Base-by-base conservation (phyloP, 1,140 invertebrate species). In the Ptiloglossa arizonensis region DNA sequence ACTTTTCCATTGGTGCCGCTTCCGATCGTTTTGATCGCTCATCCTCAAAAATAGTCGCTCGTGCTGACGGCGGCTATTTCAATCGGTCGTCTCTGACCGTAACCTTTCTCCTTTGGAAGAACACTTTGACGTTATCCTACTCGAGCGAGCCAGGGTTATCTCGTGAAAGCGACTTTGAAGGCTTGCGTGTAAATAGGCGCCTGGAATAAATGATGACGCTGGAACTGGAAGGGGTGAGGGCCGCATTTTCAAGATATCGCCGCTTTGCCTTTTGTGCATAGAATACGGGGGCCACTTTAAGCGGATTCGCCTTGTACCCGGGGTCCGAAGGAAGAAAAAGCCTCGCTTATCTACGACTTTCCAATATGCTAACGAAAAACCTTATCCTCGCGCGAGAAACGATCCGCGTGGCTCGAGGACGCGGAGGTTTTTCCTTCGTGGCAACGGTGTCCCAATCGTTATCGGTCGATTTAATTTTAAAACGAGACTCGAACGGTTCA, bases 91-190 rank as follows among this genome's bases (percentile, higher is more conserved):
- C 77, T 80, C 50, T 54, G 73, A 29, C 64, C 67, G 62, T 69
- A 62, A 56, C 64, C 56, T 59, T 82, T 80, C 74, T 59, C 38
- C 59, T 60, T 60, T 70, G 72, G 50, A 77, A 84, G 83, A 83
- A 84, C 82, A 83, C 86, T 89, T 90, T 88, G 86, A 87, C 88
- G 88, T 89, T 90, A 90, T 90, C 89, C 83, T 81, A 81, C 62
- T 82, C 77, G 70, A 81, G 38, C 74, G 80, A 79, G 80, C 83
- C 74, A 73, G 75, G 83, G 87, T 89, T 89, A 90, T 89, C 87
- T 90, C 79, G 83, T 86, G 83, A 81, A 87, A 83, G 83, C 78
- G 78, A 84, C 88, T 90, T 89, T 89, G 88, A 90, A 89, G 84
- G 70, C 79, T 86, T 73, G 78, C 81, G 89, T 82, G 88, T 88